Evolutionary conservation across 2,797 vertebrate genomes (phyloP), one percentile per base, ranked within the genome.

Genomic region (Danio jaintianensis): DNA sequence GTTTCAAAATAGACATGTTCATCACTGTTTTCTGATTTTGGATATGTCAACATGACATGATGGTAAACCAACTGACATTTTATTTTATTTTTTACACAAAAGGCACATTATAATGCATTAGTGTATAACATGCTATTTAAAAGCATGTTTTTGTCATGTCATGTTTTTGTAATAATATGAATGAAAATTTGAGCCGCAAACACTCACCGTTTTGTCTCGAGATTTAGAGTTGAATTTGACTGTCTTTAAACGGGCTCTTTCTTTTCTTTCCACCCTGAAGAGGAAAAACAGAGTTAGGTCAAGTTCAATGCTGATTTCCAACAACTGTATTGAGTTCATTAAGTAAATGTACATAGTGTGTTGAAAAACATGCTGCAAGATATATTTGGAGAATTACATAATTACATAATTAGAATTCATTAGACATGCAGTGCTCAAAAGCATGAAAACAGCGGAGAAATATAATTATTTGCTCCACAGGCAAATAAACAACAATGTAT

Each of bases 191-290:
- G 16, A 66, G 9, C n/a, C 62, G 50, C 38, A 62, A 18, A 47
- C 85, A 94, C 97, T 96, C 90, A 99, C 97, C 92, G 93, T 95
- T 96, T 96, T 96, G 86, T 98, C 97, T 87, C 96, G 95, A 83
- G 96, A 91, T 91, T 96, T 96, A 77, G 95, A 93, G 87, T 95
- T 93, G 89, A 97, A 96, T 90, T 96, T 95, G 88, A 98, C 96
- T 0, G 94, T 96, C 94, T 99, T 99, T 93, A 99, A 93, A 72
- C 97, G 93, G 4, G 96, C 96, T 85, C 96, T 87, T 87, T 99
- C 98, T 90, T 98, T 98, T 90, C 97, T 98, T 90, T 99, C 98
- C 86, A 97, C 96, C 90, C 98, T 99, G 89, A 69, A 74, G 58
- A 10, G 12, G 16, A 80, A 71, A 78, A 18, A 43, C 58, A 73